Evolutionary conservation across 2,113 vertebrate genomes (phyloP), one percentile per base, ranked within the genome.

Genomic region (Cyrtonyx montezumae): DNA sequence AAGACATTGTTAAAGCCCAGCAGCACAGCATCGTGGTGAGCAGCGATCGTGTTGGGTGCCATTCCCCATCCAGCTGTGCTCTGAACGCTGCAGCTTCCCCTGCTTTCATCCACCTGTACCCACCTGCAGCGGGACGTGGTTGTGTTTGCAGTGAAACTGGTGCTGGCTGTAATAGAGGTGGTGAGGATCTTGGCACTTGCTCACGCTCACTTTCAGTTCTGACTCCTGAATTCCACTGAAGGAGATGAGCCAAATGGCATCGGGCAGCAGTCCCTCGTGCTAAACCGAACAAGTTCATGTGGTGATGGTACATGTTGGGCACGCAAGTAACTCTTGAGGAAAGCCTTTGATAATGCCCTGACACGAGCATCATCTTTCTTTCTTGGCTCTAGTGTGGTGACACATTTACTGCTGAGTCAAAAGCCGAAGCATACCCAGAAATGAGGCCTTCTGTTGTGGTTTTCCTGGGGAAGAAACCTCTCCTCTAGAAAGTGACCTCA

Each of bases 401-500:
- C 13, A 0, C 56, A 3, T 67, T 91, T 37, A 48, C 6, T 90
- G 91, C 90, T 96, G 95, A 96, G 90, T 96, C 95, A 92, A 78
- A 87, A 91, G 66, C 68, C 76, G 48, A 69, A 94, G 90, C 93
- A 34, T 61, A 18, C 56, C 68, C 65, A 61, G 71, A 90, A 95
- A 61, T 1, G 68, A 95, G 69, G 6, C 85, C 96, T 94, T 93
- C 79, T 94, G 68, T 94, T 94, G 94, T 96, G 94, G 93, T 85
- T 96, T 96, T 94, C 87, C 82, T 81, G 68, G 45, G 86, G 68
- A 81, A 80, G 80, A 46, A 94, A 71, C 76, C 91, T 94, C 95
- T 95, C 84, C 84, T 87, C 93, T 82, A 95, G 94, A 94, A 91
- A 91, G 61, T 95, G 91, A 96, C 88, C 88, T 96, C 85, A 96